A percentile compares a stretch with the other conserved stretches of the same genome.
These are phyloP conservation scores for Oxyura jamaicensis DNA, from an alignment of 2,113 vertebrate species.

Conservation along the genomic window DNA sequence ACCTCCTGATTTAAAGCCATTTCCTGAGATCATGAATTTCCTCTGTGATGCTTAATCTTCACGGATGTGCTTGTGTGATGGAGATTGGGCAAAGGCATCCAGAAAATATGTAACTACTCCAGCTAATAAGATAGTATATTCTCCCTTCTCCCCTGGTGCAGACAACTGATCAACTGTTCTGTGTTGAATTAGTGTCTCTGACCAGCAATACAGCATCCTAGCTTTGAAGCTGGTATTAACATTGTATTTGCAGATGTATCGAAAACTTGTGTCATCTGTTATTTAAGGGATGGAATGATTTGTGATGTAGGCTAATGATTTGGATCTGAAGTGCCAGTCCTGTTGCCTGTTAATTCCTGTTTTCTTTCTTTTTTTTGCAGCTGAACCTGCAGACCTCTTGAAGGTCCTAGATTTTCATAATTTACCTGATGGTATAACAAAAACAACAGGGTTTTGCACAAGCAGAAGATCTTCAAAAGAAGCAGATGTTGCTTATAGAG, in stretches of 20 bases:
- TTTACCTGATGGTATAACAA: conserved; percentile 93
- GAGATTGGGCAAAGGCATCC: neutral
- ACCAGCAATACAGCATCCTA: accelerated
- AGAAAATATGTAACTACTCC: neutral
- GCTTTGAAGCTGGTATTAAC: neutral
- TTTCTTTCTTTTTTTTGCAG: conserved; percentile 66
- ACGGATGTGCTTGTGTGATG: neutral
- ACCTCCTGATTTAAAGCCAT: neutral
- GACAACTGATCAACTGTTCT: neutral
- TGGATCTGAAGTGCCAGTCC: neutral
- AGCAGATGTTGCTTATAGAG: conserved; percentile 92
- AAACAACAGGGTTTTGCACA: conserved; percentile 91
- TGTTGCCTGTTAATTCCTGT: neutral
- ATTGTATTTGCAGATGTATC: neutral
- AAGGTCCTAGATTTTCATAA: conserved; percentile 97
- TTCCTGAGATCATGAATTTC: neutral
- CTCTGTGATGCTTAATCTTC: neutral
- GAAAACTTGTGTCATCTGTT: neutral
- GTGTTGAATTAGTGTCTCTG: neutral
- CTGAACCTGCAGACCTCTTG: conserved; percentile 92
- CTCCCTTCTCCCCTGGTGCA: neutral
- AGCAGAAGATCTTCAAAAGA: conserved; percentile 88
- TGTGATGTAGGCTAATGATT: neutral
- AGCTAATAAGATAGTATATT: neutral
- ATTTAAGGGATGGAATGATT: neutral